phyloP scores from a whole-genome alignment of 2,797 vertebrate genomes.

The Hoplostethus atlanticus region DNA sequence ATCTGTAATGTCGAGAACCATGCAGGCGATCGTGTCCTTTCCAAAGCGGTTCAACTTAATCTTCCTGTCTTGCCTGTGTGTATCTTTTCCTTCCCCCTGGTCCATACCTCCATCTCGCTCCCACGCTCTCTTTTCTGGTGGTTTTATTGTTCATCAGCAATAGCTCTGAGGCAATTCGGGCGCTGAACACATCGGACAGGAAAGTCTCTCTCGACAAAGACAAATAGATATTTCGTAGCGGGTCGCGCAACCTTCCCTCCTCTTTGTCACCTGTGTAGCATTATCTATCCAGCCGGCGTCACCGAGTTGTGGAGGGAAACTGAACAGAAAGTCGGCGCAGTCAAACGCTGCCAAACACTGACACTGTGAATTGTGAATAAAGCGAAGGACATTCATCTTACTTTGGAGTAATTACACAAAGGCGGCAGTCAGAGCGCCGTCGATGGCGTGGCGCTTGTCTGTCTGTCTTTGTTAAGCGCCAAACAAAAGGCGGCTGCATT shows the following conservation, averaged over 20 bases:
- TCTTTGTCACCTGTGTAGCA: background rate
- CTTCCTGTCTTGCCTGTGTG: background rate
- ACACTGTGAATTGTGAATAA: slow-evolving; percentile 17
- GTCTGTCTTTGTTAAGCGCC: slow-evolving; percentile 53
- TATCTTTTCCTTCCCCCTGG: background rate
- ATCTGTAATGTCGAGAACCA: slow-evolving; percentile 13
- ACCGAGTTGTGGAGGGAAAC: background rate
- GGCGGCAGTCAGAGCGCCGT: slow-evolving; percentile 44
- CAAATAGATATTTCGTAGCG: slow-evolving; percentile 2
- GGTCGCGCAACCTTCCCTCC: background rate
- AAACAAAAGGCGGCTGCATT: slow-evolving; percentile 58
- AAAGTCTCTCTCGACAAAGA: background rate
- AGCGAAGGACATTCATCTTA: slow-evolving; percentile 26
- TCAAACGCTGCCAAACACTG: background rate
- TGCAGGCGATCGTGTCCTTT: background rate
- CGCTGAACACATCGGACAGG: background rate
- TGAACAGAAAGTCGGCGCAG: no score
- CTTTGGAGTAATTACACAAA: slow-evolving; percentile 57
- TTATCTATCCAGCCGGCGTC: background rate
- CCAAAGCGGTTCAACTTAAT: slow-evolving; percentile 14
- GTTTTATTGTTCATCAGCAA: background rate
- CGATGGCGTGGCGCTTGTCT: slow-evolving; percentile 44
- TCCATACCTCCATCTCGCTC: no score
- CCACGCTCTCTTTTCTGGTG: background rate
- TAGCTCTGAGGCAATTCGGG: background rate